Evolutionary conservation across 2,888 invertebrate species (phyloP), one percentile per base, ranked within the genome.

Genomic region (Lydus trimaculatus): DNA sequence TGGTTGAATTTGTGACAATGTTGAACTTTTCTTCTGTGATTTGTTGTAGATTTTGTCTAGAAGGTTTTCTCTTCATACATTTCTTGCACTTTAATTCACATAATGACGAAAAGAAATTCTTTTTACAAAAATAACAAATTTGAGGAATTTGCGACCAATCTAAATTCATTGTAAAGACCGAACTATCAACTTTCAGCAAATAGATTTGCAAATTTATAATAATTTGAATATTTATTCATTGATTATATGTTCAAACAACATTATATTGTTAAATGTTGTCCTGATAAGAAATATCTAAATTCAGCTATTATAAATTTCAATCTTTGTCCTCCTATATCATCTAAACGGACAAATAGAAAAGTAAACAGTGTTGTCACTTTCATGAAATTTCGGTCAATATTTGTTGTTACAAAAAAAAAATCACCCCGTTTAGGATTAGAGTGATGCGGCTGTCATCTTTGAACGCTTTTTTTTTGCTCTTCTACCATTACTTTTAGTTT

Each of bases 311-410:
- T 56, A 56, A 8, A 56, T n/a, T 13, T n/a, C 25, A 13, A 28
- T n/a, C 56, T 56, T 56, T 56, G 56, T 28, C 25, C 56, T 28
- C 56, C 28, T 7, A 13, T 28, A 28, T 25, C 11, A 23, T n/a
- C 25, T 2, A 3, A 48, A 9, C 15, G 1, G 15, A 56, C 52
- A 52, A 52, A 52, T 52, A 23, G 20, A 1, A 13, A 23, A 52
- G 23, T 23, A 43, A 17, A 36, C 52, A 52, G 17, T 52, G 23
- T 52, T 52, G 56, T 56, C 56, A 28, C 28, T 56, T 56, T 56
- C 56, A 56, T 56, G 56, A 56, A 25, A 56, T 56, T 56, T 13
- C 20, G 4, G 56, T 56, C 56, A 56, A 56, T 56, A 56, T 56
- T 56, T 56, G 25, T 28, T 28, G 56, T 56, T 56, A 1, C 6